Percentiles rank a stretch among this genome's conserved stretches.
Conservation (phyloP, 2,113 vertebrate species). For the Nothocercus nigrocapillus region DNA sequence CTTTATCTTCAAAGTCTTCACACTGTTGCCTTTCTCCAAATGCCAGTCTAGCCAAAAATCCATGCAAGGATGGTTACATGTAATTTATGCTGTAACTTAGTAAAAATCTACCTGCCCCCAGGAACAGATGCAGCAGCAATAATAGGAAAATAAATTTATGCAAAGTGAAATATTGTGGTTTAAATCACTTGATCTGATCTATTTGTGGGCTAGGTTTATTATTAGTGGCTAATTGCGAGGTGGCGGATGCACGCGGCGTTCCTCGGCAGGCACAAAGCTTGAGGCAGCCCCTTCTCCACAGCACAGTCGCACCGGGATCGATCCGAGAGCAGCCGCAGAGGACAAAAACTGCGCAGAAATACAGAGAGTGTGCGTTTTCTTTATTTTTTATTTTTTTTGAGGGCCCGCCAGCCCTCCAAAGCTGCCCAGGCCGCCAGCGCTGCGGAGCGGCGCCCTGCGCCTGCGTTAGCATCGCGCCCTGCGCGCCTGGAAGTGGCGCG, state of each 20-base stretch:
- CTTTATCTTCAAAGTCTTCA: neutral
- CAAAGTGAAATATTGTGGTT: constrained; percentile 35
- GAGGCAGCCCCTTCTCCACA: neutral
- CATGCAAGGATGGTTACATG: accelerated
- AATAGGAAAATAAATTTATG: constrained; percentile 28
- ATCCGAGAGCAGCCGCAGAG: neutral
- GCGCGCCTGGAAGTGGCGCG: neutral
- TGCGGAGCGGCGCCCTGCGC: neutral
- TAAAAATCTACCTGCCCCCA: constrained; percentile 2
- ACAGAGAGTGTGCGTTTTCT: neutral
- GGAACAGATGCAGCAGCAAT: constrained; percentile 2
- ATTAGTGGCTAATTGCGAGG: constrained; percentile 35
- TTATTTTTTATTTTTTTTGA: too few relatives aligned
- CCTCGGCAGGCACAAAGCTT: neutral
- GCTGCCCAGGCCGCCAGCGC: neutral
- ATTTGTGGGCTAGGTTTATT: neutral
- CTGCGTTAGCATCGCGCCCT: neutral
- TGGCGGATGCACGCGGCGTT: neutral
- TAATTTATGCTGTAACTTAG: neutral
- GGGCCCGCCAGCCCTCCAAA: neutral
- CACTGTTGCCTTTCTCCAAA: neutral
- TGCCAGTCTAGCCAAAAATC: neutral
- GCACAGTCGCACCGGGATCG: neutral
- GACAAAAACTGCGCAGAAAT: neutral
- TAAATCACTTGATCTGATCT: constrained; percentile 47